Evolutionary conservation across 2,113 vertebrate species (phyloP).

Genomic region (Leptobrachium leishanense): DNA sequence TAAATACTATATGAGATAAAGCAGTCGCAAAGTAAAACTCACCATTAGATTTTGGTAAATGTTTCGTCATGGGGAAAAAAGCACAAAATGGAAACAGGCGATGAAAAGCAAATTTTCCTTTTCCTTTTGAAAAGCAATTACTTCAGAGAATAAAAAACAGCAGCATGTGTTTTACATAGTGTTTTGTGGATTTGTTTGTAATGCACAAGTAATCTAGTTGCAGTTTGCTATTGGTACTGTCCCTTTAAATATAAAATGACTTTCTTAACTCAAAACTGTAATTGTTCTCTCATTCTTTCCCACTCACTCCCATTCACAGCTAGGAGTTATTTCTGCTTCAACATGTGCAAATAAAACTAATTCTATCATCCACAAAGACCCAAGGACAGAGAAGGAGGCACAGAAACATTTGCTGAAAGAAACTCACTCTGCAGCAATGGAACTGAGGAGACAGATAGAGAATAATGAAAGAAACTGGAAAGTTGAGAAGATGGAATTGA

Average conservation of each 20-base stretch:
- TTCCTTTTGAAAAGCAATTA: too few species aligned
- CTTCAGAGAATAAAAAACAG: too few species aligned
- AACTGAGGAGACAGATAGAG: conserved; percentile 80
- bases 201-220: too few species aligned
- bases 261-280: background rate
- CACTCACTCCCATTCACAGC: conserved; percentile 44
- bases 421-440: conserved; percentile 76
- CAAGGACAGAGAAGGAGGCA: conserved; percentile 67
- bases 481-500: conserved; percentile 85
- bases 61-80: too few species aligned
- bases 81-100: too few species aligned
- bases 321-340: conserved; percentile 65
- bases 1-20: too few species aligned
- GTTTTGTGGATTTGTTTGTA: too few species aligned
- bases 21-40: too few species aligned
- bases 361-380: conserved; percentile 61
- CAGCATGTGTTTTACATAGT: too few species aligned
- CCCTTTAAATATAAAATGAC: background rate
- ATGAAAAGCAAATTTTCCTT: too few species aligned
- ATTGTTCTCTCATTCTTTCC: background rate
- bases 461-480: conserved; percentile 81
- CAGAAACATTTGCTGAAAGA: conserved; percentile 70
- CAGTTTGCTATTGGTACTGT: too few species aligned
- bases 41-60: too few species aligned
- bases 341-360: conserved; percentile 57